Evolutionary conservation across 2,888 invertebrate genomes (phyloP), one percentile per base, ranked within the genome.

Genomic region (Agrotis ipsilon): DNA sequence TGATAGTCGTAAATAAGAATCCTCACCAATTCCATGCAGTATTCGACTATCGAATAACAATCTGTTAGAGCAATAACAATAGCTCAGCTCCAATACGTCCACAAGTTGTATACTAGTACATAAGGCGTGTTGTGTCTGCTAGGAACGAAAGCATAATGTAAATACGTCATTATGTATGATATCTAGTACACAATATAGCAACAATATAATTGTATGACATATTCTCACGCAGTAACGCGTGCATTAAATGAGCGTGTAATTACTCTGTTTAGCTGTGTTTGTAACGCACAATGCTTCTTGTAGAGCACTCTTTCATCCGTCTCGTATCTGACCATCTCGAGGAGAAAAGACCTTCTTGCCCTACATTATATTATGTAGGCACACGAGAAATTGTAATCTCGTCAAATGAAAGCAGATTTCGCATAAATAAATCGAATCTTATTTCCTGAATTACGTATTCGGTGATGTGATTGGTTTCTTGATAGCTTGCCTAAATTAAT

Each of bases 211-310:
- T 81, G 68, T 80, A 68, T 66, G 72, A 85, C 72, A 81, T 78
- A 85, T 76, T 85, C 85, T 85, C 85, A 84, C 85, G 81, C 84
- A 81, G 70, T 70, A 68, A 73, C 67, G 74, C 70, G 68, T 67
- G 85, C 76, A 76, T 54, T 77, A 81, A 85, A 78, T 64, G 70
- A 82, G 72, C 74, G 71, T 77, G 72, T 85, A 81, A 84, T 84
- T 85, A 74, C 67, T 32, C 62, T 73, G 70, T 81, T 83, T 72
- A 82, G 57, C 52, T 32, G 62, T 75, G 75, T 67, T 82, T 68
- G 76, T 58, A 67, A 83, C 81, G 67, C 80, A 72, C 76, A 65
- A 69, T 72, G 68, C 43, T 67, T 79, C 58, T 59, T 55, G 61
- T 46, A 63, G 49, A 54, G 72, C 49, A 72, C 78, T 79, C 82